Evolutionary conservation across 2,888 invertebrate species (phyloP).

Genomic region (Lobophora halterata): DNA sequence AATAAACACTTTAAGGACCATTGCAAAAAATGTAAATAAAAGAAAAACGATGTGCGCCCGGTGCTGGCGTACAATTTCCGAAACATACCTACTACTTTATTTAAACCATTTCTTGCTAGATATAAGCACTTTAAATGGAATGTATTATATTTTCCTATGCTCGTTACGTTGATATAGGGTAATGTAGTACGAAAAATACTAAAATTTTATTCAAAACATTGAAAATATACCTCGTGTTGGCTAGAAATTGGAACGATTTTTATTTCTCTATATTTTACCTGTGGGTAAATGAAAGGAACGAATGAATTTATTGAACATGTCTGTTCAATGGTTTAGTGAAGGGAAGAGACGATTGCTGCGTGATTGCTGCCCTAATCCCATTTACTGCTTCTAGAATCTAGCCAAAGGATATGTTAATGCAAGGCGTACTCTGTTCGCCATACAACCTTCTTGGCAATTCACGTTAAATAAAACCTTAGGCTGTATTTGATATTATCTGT

Average conservation of each 20-base stretch:
- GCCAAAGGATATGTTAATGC: too few species aligned
- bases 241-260: constrained; percentile 16
- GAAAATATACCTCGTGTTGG: constrained; percentile 47
- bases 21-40: constrained; percentile 31
- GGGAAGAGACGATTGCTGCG: too few species aligned
- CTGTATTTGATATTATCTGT: too few species aligned
- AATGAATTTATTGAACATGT: too few species aligned
- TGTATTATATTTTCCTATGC: constrained; percentile 4
- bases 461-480: too few species aligned
- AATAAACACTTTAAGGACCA: constrained; percentile 5
- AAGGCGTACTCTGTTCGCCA: too few species aligned
- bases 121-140: neutral
- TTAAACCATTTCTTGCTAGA: neutral
- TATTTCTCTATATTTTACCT: constrained; percentile 8
- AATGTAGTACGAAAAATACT: constrained; percentile 17
- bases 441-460: too few species aligned
- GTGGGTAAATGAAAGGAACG: constrained; percentile 8
- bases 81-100: constrained; percentile 4
- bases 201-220: constrained; percentile 45
- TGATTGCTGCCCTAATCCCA: too few species aligned
- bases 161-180: neutral
- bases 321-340: too few species aligned
- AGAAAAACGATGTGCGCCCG: constrained; percentile 32
- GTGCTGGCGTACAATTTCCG: constrained; percentile 27
- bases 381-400: too few species aligned